Evolutionary conservation across 2,113 vertebrate genomes (phyloP).

Genomic region (Vanacampus margaritifer): DNA sequence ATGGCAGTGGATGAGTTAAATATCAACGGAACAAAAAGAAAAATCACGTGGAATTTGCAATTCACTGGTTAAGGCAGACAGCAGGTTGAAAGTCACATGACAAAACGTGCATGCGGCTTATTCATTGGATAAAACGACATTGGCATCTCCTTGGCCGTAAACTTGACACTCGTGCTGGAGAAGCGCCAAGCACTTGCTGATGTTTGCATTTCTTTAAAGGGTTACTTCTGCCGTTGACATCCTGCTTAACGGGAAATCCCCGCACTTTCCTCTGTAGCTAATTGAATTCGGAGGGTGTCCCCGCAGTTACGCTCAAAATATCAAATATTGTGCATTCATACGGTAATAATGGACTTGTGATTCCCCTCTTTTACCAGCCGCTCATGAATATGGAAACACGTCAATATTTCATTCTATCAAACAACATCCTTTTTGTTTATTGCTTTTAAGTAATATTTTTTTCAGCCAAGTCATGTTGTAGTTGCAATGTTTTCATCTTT

Average conservation of each 20-base stretch:
- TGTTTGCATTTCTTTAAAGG: constrained; percentile 29
- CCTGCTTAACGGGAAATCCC: constrained; percentile 32
- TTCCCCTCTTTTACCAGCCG: constrained; percentile 43
- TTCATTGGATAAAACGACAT: constrained; percentile 41
- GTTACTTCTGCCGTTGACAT: constrained; percentile 4
- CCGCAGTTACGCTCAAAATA: background rate
- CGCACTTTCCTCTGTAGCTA: background rate
- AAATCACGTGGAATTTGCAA: background rate
- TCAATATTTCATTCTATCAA: constrained; percentile 59
- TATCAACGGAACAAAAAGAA: background rate
- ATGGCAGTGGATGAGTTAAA: too few species aligned
- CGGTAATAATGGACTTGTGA: constrained; percentile 15
- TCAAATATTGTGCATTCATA: constrained; percentile 17
- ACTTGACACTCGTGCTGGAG: constrained; percentile 28
- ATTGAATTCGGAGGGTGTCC: constrained; percentile 5
- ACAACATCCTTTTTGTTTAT: constrained; percentile 43
- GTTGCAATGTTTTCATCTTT: background rate
- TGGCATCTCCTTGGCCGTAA: constrained; percentile 32
- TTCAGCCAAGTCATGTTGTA: constrained; percentile 49
- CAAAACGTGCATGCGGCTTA: constrained; percentile 9
- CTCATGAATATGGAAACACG: constrained; percentile 61
- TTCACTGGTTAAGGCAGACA: constrained; percentile 1
- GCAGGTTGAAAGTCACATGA: constrained; percentile 6
- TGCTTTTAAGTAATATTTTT: constrained; percentile 60
- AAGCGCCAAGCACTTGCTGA: constrained; percentile 35